These are phyloP conservation scores for Parapsyche elsis DNA, from an alignment of 1,140 invertebrate genomes.

Conservation along the genomic window DNA sequence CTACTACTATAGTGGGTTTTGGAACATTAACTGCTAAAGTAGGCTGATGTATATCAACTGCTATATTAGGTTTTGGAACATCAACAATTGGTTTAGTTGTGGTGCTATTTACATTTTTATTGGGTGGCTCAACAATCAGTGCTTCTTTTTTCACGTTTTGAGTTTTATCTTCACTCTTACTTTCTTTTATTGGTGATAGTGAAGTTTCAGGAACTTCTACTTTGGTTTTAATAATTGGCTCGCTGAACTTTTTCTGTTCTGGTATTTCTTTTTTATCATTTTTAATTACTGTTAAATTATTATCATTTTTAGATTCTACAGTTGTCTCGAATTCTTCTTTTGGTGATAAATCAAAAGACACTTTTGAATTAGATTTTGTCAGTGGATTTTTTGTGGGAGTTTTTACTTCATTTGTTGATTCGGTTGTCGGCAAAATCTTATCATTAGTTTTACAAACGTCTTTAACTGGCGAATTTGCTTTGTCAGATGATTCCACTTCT, in stretches of 20 bases:
- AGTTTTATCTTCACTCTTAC: background rate
- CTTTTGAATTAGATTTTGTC: constrained; percentile 14
- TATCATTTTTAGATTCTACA: background rate
- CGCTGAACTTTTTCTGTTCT: background rate
- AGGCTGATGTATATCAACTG: background rate
- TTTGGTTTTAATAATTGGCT: background rate
- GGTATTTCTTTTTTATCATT: constrained; percentile 12
- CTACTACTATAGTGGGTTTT: background rate
- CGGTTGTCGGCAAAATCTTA: background rate
- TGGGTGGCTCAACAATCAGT: background rate
- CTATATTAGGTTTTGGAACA: background rate
- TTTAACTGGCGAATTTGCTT: background rate
- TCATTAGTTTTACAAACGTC: background rate
- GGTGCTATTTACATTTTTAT: too few relatives aligned
- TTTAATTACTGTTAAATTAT: too few relatives aligned
- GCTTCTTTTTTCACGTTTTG: background rate
- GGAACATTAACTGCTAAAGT: background rate
- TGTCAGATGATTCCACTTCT: background rate
- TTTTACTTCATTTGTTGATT: background rate
- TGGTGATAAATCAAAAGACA: constrained; percentile 29
- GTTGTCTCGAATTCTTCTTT: background rate
- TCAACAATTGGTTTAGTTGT: too few relatives aligned
- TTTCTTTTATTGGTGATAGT: constrained; percentile 26
- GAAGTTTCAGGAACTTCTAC: background rate
- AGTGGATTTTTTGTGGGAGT: background rate